Percentiles rank a stretch among this genome's conserved stretches.
Evolutionary conservation across 2,888 invertebrate species (phyloP).

Genomic region (Phengaris alcon): DNA sequence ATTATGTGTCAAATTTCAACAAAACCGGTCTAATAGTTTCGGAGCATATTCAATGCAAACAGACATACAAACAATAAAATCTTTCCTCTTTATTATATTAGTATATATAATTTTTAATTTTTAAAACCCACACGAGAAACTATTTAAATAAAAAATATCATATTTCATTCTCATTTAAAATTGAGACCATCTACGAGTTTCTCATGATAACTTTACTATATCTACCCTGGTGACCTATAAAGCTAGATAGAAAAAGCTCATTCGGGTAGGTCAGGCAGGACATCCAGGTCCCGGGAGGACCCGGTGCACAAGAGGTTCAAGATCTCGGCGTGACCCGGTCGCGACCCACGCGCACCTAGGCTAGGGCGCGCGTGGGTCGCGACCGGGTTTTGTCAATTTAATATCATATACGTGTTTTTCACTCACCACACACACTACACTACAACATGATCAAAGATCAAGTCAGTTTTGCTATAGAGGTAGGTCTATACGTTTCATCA

Average conservation of each 20-base stretch:
- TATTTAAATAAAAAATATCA: too few species aligned
- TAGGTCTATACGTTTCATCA: too few species aligned
- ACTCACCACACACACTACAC: neutral
- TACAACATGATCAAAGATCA: neutral
- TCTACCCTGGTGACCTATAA: neutral
- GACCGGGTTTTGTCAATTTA: neutral
- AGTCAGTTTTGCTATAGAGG: too few species aligned
- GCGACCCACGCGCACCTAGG: neutral
- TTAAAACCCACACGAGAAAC: too few species aligned
- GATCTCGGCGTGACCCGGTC: conserved; percentile 12
- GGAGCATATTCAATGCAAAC: too few species aligned
- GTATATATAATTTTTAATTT: too few species aligned
- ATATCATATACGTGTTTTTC: neutral
- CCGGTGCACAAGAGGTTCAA: conserved; percentile 10
- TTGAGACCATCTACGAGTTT: too few species aligned
- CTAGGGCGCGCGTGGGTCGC: neutral
- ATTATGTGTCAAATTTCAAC: too few species aligned
- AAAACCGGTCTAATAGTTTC: too few species aligned
- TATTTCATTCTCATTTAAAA: too few species aligned
- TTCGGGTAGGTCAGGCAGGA: neutral
- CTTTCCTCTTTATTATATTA: too few species aligned
- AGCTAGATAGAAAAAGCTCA: neutral
- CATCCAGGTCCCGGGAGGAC: neutral
- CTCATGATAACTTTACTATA: neutral
- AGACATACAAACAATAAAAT: too few species aligned